Base-by-base conservation (phyloP, 1,140 invertebrate species). In the Drosophila athabasca region DNA sequence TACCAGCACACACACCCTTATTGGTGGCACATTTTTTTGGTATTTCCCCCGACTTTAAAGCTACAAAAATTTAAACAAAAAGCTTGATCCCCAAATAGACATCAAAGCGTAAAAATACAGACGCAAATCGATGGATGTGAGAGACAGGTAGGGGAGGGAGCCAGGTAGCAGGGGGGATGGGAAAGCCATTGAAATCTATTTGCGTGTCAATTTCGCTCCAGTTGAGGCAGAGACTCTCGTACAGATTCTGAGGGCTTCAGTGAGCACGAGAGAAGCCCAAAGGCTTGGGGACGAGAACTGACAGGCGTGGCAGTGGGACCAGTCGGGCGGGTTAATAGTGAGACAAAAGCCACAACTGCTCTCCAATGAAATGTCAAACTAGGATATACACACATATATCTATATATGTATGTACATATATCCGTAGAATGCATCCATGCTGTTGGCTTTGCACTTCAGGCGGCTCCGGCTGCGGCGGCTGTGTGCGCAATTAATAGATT, bases 401-500 rank as follows among this genome's bases (percentile, higher is more conserved):
- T n/a, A 19, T 3, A 8, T 35, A 9, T 35, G 1, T 5, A 39
- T 39, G 9, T 35, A 39, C 17, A 1, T 19, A 13, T 29, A 61
- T 52, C 68, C 41, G 71, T 65, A 43, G 61, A 75, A 65, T 66
- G 61, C 48, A 70, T 62, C 68, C 52, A 44, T 13, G 4, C 1
- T 80, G 52, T 85, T 81, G 75, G 53, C 35, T 44, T 54, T 70
- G 82, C 81, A 61, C 78, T 58, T 74, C 35, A 26, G 24, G 54
- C 68, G 17, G 17, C 17, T 19, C n/a, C n/a, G 17, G 17, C 17
- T 19, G 65, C 59, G 51, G 15, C 15, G 41, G 50, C 64, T 87
- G 81, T 85, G 82, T 85, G 81, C 75, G 80, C 78, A 87, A 87
- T 87, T 87, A 87, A 87, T 87, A 87, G 82, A 87, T 79, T 88